A percentile compares a stretch with the other conserved stretches of the same genome.
These are phyloP conservation scores for Dasyurus viverrinus DNA, from an alignment of 2,113 vertebrate genomes.

Conservation along the genomic window DNA sequence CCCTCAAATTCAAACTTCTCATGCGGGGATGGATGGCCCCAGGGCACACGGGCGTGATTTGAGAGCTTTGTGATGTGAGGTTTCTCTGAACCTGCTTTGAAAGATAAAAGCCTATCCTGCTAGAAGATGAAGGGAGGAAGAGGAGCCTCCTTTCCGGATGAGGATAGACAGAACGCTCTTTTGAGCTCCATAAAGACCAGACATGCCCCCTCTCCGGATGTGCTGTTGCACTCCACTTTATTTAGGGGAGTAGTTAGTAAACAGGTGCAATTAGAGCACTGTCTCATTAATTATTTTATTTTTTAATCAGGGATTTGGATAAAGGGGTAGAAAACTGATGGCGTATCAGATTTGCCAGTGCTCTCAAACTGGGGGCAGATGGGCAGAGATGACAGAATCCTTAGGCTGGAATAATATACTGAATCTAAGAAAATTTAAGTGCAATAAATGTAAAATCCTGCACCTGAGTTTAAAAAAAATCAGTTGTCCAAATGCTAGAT, in stretches of 20 bases:
- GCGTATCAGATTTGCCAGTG: not conserved
- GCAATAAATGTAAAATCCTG: not conserved
- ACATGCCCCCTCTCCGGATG: not conserved
- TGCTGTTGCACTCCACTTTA: not conserved
- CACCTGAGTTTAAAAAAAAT: not conserved
- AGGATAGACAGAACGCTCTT: not conserved
- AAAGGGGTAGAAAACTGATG: not conserved
- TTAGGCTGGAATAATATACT: not conserved
- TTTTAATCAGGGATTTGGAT: not conserved
- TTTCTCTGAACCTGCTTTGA: not conserved
- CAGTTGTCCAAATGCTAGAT: not conserved
- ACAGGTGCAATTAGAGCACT: not conserved
- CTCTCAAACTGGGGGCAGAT: not conserved
- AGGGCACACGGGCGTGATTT: not conserved
- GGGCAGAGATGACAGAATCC: not conserved
- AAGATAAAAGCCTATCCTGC: not conserved
- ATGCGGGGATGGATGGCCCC: not conserved
- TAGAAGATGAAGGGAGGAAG: not conserved
- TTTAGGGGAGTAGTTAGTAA: not conserved
- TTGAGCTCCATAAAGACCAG: not conserved
- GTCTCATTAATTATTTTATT: not conserved
- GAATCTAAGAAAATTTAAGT: not conserved
- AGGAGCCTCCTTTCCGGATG: not conserved
- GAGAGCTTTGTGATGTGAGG: not conserved
- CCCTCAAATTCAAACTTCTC: not conserved